Percentiles rank a stretch among this genome's conserved stretches.
Conservation (phyloP, 2,797 vertebrate species). For the Lepidocolaptes lacrymiger region DNA sequence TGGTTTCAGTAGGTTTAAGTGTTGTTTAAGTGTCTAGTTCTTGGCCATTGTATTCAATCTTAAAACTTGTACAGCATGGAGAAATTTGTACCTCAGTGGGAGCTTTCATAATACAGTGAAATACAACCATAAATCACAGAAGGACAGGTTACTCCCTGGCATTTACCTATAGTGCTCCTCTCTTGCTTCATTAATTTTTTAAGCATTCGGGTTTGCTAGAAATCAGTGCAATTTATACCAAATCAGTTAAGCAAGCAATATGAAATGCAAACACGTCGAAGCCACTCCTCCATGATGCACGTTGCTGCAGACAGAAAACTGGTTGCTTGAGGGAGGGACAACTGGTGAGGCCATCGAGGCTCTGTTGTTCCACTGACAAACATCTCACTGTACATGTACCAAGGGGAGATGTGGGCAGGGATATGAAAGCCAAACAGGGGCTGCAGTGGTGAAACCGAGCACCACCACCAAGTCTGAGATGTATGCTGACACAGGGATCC, state of each 20-base stretch:
- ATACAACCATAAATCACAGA: not conserved
- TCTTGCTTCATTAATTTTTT: constrained; percentile 17
- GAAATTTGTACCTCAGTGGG: not conserved
- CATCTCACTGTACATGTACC: not conserved
- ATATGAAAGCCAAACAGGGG: not conserved
- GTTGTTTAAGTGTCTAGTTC: constrained; percentile 10
- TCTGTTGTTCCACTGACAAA: not conserved
- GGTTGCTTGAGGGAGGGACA: not conserved
- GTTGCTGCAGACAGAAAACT: not conserved
- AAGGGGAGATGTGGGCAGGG: not conserved
- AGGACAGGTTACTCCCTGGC: not conserved
- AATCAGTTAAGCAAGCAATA: not conserved
- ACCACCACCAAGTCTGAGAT: not conserved
- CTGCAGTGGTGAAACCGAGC: not conserved
- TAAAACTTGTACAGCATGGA: constrained; percentile 8
- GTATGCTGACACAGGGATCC: fast-evolving
- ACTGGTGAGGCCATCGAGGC: not conserved
- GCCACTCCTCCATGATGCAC: not conserved
- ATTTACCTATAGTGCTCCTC: not conserved
- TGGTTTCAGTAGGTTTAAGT: constrained; percentile 36
- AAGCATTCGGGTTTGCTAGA: not conserved
- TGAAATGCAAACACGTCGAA: not conserved
- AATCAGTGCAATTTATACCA: not conserved
- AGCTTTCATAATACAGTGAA: constrained; percentile 8
- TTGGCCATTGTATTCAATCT: not conserved